These are phyloP conservation scores for Microplitis deprimator DNA, from an alignment of 2,888 invertebrate species.

Conservation along the genomic window DNA sequence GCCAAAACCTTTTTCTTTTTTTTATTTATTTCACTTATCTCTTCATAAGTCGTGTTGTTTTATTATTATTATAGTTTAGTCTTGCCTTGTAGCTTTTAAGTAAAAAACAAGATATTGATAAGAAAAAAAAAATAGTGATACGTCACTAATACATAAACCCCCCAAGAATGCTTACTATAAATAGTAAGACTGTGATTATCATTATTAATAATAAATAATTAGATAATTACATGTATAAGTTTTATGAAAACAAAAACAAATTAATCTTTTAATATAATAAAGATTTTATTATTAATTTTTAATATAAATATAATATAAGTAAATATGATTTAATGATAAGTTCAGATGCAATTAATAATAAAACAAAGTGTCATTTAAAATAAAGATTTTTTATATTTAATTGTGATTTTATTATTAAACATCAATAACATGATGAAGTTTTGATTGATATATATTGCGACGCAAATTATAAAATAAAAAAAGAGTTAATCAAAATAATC, in stretches of 20 bases:
- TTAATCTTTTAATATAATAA: background rate
- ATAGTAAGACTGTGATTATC: constrained; percentile 1
- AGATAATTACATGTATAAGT: background rate
- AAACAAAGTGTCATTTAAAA: constrained; percentile 20
- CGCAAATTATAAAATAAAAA: constrained; percentile 9
- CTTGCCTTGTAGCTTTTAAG: background rate
- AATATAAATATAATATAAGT: background rate
- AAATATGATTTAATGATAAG: constrained; percentile 4
- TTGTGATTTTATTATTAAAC: constrained; percentile 7
- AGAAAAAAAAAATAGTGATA: background rate
- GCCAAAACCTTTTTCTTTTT: background rate
- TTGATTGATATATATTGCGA: background rate
- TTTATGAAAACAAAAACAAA: background rate
- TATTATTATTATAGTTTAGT: background rate
- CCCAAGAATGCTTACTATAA: background rate
- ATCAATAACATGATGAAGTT: background rate
- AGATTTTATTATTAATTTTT: background rate
- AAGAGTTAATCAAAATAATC: constrained; percentile 94
- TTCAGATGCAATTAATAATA: constrained; percentile 24
- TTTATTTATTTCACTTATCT: background rate
- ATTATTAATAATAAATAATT: background rate
- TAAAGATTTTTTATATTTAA: constrained; percentile 16
- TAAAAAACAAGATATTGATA: background rate
- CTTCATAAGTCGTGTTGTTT: background rate
- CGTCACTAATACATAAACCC: background rate